Base-by-base conservation (phyloP, 2,113 vertebrate genomes). In the Sardina pilchardus region DNA sequence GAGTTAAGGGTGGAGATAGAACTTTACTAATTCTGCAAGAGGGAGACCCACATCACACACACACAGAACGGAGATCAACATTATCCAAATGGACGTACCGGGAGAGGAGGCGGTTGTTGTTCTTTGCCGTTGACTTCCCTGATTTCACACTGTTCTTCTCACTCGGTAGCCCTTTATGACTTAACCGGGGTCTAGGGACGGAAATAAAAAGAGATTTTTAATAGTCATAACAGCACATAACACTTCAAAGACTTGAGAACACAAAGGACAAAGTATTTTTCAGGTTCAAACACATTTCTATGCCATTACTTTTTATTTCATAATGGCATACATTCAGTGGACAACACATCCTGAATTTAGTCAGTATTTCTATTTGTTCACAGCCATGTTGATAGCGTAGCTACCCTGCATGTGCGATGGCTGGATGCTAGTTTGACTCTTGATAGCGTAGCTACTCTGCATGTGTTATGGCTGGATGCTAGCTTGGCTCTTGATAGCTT, bases 71-170 rank as follows among this genome's bases (percentile, higher is more conserved):
- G 1, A 53, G 34, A 30, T 71, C n/a, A 12, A 71, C 63, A 71
- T 71, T 8, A 30, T 71, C 30, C 63, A 3, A 71, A 12, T 30
- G 63, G 26, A 71, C 63, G 43, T 89, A 90, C 89, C 87, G 75
- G 63, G 87, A 88, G 86, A 89, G 86, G 14, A 86, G 21, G 2
- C 87, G 87, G 84, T 87, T 90, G 86, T 89, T 90, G 78, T 88
- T 89, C 81, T 90, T 90, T 19, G 86, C 86, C 26, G 86, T 84
- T 2, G 89, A 88, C 81, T 90, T 90, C 16, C 89, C 89, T 78
- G 88, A 50, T 43, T 90, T 90, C 81, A 88, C 83, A 86, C 87
- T 83, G 16, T 87, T 88, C 36, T 86, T 88, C 84, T 90, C 89
- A 75, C 89, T 88, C 30, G 88, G 82, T 48, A 86, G 84, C 47